Evolutionary conservation across 2,797 vertebrate genomes (phyloP), one percentile per base, ranked within the genome.

Genomic region (Xenentodon cancila): DNA sequence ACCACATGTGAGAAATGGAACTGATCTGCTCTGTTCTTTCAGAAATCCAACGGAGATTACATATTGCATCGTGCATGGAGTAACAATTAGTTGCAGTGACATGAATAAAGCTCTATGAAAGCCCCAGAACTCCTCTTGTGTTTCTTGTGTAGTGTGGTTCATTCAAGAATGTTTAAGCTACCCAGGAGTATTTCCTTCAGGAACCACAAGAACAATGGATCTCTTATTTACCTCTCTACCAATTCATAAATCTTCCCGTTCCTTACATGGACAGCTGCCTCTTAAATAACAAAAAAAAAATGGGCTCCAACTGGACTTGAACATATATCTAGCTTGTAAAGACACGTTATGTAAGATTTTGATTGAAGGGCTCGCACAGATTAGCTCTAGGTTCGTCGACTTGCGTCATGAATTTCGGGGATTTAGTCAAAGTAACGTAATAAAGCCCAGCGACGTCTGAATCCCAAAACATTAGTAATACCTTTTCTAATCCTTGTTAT

Each of bases 91-190:
- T 66, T 68, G 68, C 76, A 77, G 71, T 51, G 64, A 64, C 59
- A 53, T 63, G 62, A 32, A 46, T 61, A 67, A 71, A 83, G 85
- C 73, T 71, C 63, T 47, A 51, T 71, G 30, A 71, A 79, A 52
- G 48, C 48, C 63, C 40, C 16, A 57, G 64, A 82, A 80, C 48
- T 20, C 63, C 60, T 60, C 60, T n/a, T 55, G 68, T 78, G 72
- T 79, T 73, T 73, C 66, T 68, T 73, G 61, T 53, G 72, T 40
- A 75, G 40, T 81, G 84, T 51, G 78, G 75, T 83, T 84, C 47
- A 75, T 90, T 88, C 82, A 90, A 92, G 86, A 91, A 91, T 86
- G 84, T 87, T 87, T 88, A 92, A 91, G 88, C 89, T 80, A 79
- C 88, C 82, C 81, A 84, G 75, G 79, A 84, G 77, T 89, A 88